Base-by-base conservation (phyloP, 2,888 invertebrate species). In the Lasioglossum marginatum region DNA sequence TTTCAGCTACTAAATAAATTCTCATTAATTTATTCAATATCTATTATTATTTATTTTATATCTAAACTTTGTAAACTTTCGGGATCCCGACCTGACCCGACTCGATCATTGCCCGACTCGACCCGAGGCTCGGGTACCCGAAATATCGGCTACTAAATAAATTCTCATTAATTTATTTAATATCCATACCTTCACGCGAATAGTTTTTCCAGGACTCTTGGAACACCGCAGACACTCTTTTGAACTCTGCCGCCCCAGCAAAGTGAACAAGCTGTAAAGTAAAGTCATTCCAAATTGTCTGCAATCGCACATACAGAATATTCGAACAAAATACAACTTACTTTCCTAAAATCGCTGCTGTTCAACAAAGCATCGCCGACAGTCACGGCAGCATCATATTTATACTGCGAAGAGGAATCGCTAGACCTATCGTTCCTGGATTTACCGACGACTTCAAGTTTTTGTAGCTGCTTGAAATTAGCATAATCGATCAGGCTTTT, bases 361-460 rank as follows among this genome's bases (percentile, higher is more conserved):
- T 91, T 77, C 34, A 94, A 76, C 19, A 92, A 63, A 37, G 92
- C 91, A 80, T 95, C 94, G 0, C 94, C 94, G 4, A 93, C 92
- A 76, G 91, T 91, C 48, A 88, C 82, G 8, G 93, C 91, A 40
- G 93, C 79, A 27, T 90, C 81, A 40, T 92, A 91, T 52, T 92
- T 92, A 52, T 94, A 93, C 52, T 72, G 77, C 31, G 92, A 81
- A 5, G 78, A 75, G 8, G 79, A 23, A 57, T 88, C 76, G 0
- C 52, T 77, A 19, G 43, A 82, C 19, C 86, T 80, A 63, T 31
- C 8, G 34, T 63, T 31, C 43, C 87, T 79, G 23, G 83, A 83
- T 12, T 81, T 79, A 27, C 89, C 77, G 1, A 40, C 19, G 27
- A 91, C 75, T 37, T 87, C 85, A 2, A 86, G 71, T 60, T 78